Percentiles rank a stretch among this genome's conserved stretches.
Conservation (phyloP, 2,888 invertebrate genomes). For the Tanytarsus gracilentus region DNA sequence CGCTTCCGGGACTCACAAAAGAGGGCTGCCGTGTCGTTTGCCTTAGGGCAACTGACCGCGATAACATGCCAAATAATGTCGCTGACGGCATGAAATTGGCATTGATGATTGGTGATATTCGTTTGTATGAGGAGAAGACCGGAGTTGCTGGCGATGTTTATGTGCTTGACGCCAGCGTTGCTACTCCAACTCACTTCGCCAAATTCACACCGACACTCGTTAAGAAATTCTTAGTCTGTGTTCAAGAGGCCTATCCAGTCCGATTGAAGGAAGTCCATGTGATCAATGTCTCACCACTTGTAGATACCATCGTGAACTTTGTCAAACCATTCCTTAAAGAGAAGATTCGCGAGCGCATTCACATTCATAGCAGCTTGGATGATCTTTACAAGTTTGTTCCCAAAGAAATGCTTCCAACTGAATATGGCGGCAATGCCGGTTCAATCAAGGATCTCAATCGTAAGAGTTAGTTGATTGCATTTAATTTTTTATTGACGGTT, state of each 20-base stretch:
- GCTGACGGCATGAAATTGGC: constrained; percentile 73
- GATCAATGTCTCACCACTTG: constrained; percentile 71
- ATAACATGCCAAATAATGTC: constrained; percentile 59
- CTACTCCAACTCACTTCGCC: constrained; percentile 70
- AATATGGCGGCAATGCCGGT: constrained; percentile 76
- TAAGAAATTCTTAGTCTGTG: constrained; percentile 77
- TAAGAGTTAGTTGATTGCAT: constrained; percentile 38
- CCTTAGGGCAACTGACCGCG: constrained; percentile 63
- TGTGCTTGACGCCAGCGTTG: constrained; percentile 68
- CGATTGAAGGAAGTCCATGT: constrained; percentile 81
- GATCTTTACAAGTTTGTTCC: constrained; percentile 71
- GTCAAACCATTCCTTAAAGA: constrained; percentile 81
- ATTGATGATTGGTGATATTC: constrained; percentile 75
- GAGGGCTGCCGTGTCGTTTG: constrained; percentile 68
- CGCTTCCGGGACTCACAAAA: constrained; percentile 71
- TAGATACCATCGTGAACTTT: constrained; percentile 76
- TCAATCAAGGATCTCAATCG: constrained; percentile 62
- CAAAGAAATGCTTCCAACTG: constrained; percentile 67
- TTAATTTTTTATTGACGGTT: constrained; percentile 10
- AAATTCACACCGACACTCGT: constrained; percentile 74
- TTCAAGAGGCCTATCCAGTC: constrained; percentile 81
- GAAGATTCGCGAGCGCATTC: constrained; percentile 74
- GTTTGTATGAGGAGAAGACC: constrained; percentile 63
- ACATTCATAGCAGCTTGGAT: constrained; percentile 65
- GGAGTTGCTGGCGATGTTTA: constrained; percentile 81